Conservation (phyloP, 2,888 invertebrate genomes). For the Chelonus formosanus region DNA sequence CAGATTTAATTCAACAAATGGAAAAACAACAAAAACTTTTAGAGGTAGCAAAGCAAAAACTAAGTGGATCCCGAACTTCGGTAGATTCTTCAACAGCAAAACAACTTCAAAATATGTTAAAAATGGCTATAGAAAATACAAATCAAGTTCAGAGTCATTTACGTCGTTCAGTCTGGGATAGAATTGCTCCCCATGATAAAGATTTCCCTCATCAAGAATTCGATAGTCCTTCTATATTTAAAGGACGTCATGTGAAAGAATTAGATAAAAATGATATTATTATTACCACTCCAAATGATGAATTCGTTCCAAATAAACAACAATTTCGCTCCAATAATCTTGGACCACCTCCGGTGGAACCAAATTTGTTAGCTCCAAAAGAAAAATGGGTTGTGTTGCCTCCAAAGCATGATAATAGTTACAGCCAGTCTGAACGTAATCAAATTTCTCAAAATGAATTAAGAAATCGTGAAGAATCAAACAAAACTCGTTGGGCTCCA, state of each 20-base stretch:
- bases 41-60: constrained; percentile 55
- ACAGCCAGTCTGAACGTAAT: neutral
- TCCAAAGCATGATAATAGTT: no score
- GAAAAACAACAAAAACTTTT: constrained; percentile 56
- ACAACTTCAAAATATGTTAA: constrained; percentile 58
- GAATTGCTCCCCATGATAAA: constrained; percentile 56
- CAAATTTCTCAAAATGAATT: neutral
- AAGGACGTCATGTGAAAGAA: constrained; percentile 54
- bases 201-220: constrained; percentile 10
- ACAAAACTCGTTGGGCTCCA: constrained; percentile 11
- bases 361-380: constrained; percentile 42
- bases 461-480: constrained; percentile 8
- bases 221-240: constrained; percentile 26
- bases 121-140: constrained; percentile 59
- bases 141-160: constrained; percentile 59
- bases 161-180: constrained; percentile 62
- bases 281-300: constrained; percentile 52
- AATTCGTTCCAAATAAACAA: constrained; percentile 37
- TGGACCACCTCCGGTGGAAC: constrained; percentile 41
- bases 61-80: constrained; percentile 47
- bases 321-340: constrained; percentile 23
- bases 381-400: constrained; percentile 15
- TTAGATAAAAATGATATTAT: constrained; percentile 51
- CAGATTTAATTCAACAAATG: constrained; percentile 54
- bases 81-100: constrained; percentile 57